Percentiles rank a stretch among this genome's conserved stretches.
Evolutionary conservation across 1,140 invertebrate genomes (phyloP).

Genomic region (Apis dorsata): DNA sequence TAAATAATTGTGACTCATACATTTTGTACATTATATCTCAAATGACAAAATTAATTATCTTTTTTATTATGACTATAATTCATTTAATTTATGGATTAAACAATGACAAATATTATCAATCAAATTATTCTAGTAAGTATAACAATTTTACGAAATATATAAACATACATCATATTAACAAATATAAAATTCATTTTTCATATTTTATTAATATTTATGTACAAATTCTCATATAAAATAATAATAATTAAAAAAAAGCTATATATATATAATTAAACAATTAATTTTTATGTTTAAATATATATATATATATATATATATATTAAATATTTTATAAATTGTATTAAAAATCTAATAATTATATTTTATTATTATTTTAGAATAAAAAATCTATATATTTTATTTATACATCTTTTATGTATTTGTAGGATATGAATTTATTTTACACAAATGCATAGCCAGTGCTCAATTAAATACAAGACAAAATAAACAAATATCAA

Average conservation of each 20-base stretch:
- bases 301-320: too few relatives aligned
- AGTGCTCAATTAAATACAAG: slow-evolving; percentile 70
- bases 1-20: too few relatives aligned
- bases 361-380: neutral
- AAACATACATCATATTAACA: neutral
- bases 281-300: too few relatives aligned
- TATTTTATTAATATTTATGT: neutral
- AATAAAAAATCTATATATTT: slow-evolving; percentile 4
- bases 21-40: slow-evolving; percentile 4
- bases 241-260: neutral
- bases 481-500: slow-evolving; percentile 45
- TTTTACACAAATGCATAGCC: slow-evolving; percentile 72
- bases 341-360: neutral
- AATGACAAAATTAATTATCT: slow-evolving; percentile 46
- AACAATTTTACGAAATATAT: neutral
- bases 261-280: neutral
- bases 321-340: neutral
- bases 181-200: neutral
- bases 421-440: slow-evolving; percentile 67
- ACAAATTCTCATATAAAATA: too few relatives aligned
- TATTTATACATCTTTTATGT: slow-evolving; percentile 12
- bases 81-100: slow-evolving; percentile 45
- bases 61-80: slow-evolving; percentile 51
- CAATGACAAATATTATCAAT: slow-evolving; percentile 40
- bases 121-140: slow-evolving; percentile 62